Base-by-base conservation (phyloP, 2,888 invertebrate genomes). In the Caenorhabditis sinica region DNA sequence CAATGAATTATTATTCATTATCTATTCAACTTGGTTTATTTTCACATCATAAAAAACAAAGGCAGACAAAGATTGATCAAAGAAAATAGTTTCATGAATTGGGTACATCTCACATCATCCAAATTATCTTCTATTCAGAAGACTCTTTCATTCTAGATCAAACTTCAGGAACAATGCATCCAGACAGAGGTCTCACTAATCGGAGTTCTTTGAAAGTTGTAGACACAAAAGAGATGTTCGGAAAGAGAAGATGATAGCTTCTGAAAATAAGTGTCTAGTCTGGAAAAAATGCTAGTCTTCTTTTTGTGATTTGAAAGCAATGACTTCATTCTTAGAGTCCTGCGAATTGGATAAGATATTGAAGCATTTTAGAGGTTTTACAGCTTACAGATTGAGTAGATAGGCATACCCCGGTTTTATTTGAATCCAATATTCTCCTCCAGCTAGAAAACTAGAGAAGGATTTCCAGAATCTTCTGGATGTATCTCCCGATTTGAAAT, bases 121-220 rank as follows among this genome's bases (percentile, higher is more conserved):
- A 28, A 56, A 65, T 65, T 25, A 30, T 6, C n/a, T 1, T 23
- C 33, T 20, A 23, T 61, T 61, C 36, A 20, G 40, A 40, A 23
- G 13, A 23, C 6, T 40, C 20, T 13, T 40, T 63, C 20, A 13
- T 63, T n/a, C 17, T n/a, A 45, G 45, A 28, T 8, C 65, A 65
- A 65, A 65, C 28, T 45, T 65, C 45, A 45, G 5, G 20, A 17
- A 65, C 23, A 65, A 56, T 56, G 56, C 28, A 23, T 43, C 8
- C 25, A 65, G 65, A 65, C 65, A 65, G 25, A 17, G 43, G 63
- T 63, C 36, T 15, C 63, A 63, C 63, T 65, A 65, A 65, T 45
- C 65, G 28, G n/a, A 25, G 45, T 45, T 43, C 23, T 40, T 63
- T 63, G 40, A 63, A 43, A 43, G 40, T 56, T 65, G 49, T 65